Percentiles rank a stretch among this genome's conserved stretches.
Conservation (phyloP, 2,888 invertebrate species). For the Mycalesis mineus region DNA sequence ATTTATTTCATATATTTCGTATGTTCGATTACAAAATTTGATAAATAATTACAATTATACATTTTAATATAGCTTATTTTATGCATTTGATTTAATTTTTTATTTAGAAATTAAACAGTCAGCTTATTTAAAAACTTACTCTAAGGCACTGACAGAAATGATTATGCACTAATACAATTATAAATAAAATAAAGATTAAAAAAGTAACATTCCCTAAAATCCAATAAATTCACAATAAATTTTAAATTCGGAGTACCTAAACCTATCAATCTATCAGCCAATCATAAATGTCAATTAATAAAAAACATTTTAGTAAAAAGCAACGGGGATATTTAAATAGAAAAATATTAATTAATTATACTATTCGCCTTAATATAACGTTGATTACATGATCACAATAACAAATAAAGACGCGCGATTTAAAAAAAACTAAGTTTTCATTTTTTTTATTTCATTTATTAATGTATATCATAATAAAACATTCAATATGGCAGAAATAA, state of each 20-base stretch:
- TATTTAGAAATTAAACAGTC: constrained; percentile 53
- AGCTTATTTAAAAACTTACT: constrained; percentile 58
- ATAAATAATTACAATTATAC: constrained; percentile 2
- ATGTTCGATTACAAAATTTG: constrained; percentile 1
- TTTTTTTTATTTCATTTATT: background rate
- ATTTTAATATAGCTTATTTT: constrained; percentile 26
- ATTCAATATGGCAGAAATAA: background rate
- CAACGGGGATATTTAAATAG: constrained; percentile 14
- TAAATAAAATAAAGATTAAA: constrained; percentile 64
- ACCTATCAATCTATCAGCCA: constrained; percentile 9
- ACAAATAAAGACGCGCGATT: constrained; percentile 10
- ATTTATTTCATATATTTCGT: background rate
- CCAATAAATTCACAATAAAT: constrained; percentile 47
- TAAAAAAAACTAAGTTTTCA: background rate
- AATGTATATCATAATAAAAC: background rate
- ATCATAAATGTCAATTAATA: constrained; percentile 4
- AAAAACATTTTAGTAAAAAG: constrained; percentile 13
- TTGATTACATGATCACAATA: constrained; percentile 26
- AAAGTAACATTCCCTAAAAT: constrained; percentile 70
- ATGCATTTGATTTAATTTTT: constrained; percentile 48
- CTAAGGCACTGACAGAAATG: constrained; percentile 73
- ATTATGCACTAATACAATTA: constrained; percentile 63
- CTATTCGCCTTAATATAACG: constrained; percentile 3
- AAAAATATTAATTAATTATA: constrained; percentile 2
- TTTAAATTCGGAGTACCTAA: constrained; percentile 52